phyloP scores from a whole-genome alignment of 1,140 invertebrate species.

The Ceratina calcarata region DNA sequence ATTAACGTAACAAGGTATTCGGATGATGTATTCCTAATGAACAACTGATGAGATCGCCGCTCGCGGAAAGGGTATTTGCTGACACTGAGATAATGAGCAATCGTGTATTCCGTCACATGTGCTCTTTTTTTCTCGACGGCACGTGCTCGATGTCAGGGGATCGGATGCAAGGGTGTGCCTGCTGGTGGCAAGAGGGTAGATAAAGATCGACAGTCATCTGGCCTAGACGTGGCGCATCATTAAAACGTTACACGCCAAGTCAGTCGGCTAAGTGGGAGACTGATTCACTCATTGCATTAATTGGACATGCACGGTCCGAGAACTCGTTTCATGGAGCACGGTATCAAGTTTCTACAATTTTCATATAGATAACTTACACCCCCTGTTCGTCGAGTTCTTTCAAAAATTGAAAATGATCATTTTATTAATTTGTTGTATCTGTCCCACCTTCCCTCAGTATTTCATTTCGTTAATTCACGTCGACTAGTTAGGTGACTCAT shows the following conservation, averaged over 20 bases:
- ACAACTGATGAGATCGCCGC: too few relatives aligned
- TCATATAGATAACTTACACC: not conserved
- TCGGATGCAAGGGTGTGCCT: constrained; percentile 63
- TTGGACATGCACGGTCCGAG: constrained; percentile 69
- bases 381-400: not conserved
- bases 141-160: constrained; percentile 69
- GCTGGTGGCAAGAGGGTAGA: constrained; percentile 76
- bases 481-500: constrained; percentile 67
- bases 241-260: constrained; percentile 72
- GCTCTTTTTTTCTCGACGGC: constrained; percentile 65
- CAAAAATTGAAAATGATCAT: not conserved
- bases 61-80: constrained; percentile 11
- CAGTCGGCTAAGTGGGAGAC: constrained; percentile 43
- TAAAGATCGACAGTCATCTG: constrained; percentile 79
- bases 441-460: not conserved
- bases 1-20: too few relatives aligned
- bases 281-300: constrained; percentile 77
- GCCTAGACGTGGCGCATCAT: constrained; percentile 70
- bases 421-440: too few relatives aligned
- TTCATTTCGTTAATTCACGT: constrained; percentile 30
- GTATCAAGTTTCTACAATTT: constrained; percentile 12
- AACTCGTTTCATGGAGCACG: constrained; percentile 50
- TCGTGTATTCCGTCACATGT: constrained; percentile 75
- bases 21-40: too few relatives aligned
- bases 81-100: constrained; percentile 46